These are phyloP conservation scores for Drymonia ruficornis DNA, from an alignment of 2,888 invertebrate genomes.

Conservation along the genomic window DNA sequence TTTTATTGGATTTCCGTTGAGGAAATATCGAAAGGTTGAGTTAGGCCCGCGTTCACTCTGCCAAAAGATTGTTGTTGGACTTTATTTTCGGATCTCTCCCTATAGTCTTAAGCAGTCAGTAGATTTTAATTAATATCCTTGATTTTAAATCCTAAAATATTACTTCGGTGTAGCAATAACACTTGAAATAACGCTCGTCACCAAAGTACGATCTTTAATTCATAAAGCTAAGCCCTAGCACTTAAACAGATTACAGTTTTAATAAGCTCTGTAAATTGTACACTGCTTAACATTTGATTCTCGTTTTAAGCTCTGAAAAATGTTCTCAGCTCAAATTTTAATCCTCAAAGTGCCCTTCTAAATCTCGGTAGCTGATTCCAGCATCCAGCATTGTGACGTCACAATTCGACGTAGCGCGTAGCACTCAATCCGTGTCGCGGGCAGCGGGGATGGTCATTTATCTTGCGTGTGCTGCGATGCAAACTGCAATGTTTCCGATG, in stretches of 20 bases:
- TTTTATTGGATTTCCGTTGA: conserved; percentile 43
- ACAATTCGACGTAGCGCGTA: not conserved
- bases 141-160: too few species aligned
- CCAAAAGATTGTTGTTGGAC: conserved; percentile 26
- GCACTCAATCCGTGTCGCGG: conserved; percentile 6
- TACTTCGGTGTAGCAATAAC: too few species aligned
- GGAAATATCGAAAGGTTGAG: conserved; percentile 35
- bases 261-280: not conserved
- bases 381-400: not conserved
- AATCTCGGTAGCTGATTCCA: not conserved
- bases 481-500: conserved; percentile 18
- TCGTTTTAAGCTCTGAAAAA: not conserved
- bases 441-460: conserved; percentile 16
- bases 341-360: not conserved
- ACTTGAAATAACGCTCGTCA: not conserved
- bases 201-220: not conserved
- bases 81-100: too few species aligned
- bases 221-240: not conserved
- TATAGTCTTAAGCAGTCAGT: too few species aligned
- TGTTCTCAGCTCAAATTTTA: not conserved
- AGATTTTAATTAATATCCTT: too few species aligned
- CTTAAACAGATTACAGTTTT: too few species aligned
- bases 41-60: conserved; percentile 22
- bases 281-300: not conserved
- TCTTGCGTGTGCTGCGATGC: conserved; percentile 16